phyloP scores from a whole-genome alignment of 30 jellyfish, hydroid and myxozoan genomes.

The Pseudorhiza aurosa region DNA sequence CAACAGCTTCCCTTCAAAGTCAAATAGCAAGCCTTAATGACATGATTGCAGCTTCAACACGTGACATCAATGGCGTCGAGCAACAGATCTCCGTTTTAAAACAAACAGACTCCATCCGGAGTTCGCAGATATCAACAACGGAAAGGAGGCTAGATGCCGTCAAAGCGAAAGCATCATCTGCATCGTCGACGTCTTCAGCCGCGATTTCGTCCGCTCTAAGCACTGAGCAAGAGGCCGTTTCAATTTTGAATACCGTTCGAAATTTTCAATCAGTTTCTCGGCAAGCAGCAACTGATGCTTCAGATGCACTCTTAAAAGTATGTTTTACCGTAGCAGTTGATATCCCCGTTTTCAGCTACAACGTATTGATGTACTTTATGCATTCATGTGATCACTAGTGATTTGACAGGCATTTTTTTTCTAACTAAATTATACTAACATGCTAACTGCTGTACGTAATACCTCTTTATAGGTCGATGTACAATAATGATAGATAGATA shows the following conservation, averaged over 20 bases:
- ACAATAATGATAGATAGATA: no score
- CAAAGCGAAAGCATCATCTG: conserved; percentile 37
- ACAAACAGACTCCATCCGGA: conserved; percentile 54
- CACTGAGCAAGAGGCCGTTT: conserved; percentile 73
- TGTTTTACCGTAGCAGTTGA: no score
- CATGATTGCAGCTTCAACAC: conserved; percentile 46
- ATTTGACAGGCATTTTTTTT: no score
- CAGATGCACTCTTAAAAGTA: conserved; percentile 71
- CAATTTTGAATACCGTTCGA: conserved; percentile 75
- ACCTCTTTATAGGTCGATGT: no score
- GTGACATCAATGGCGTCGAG: conserved; percentile 80
- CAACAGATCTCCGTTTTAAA: conserved; percentile 79
- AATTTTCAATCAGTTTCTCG: conserved; percentile 86
- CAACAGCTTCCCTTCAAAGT: conserved; percentile 45
- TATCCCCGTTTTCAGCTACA: no score
- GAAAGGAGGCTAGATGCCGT: conserved; percentile 73
- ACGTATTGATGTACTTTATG: no score
- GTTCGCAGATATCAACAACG: conserved; percentile 68
- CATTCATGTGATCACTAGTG: no score
- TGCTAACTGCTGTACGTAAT: no score
- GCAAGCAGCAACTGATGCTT: conserved; percentile 90
- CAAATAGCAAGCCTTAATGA: conserved; percentile 36
- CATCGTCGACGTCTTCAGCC: conserved; percentile 39
- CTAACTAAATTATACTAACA: no score
- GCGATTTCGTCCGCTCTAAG: conserved; percentile 61